Conservation (phyloP, 2,113 vertebrate genomes). For the Podiceps cristatus region DNA sequence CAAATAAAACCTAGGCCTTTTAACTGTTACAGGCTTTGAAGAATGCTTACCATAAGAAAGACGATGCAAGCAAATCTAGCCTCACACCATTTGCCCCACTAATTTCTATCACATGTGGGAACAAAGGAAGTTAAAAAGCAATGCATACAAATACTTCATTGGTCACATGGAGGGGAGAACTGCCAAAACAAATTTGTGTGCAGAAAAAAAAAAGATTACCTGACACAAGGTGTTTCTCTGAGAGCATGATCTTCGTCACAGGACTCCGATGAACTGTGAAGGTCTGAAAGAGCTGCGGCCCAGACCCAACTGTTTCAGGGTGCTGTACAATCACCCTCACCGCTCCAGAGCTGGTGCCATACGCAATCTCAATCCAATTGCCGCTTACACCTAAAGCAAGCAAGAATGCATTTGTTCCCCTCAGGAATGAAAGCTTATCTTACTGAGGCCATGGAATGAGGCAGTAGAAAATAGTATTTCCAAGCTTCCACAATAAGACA, state of each 20-base stretch:
- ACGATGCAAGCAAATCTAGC: neutral
- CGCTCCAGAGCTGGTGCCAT: constrained; percentile 94
- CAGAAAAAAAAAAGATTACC: constrained; percentile 72
- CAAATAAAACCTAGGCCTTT: constrained; percentile 11
- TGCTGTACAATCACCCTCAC: constrained; percentile 97
- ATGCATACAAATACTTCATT: neutral
- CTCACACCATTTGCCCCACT: neutral
- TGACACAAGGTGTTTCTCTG: constrained; percentile 96
- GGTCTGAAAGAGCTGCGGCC: constrained; percentile 96
- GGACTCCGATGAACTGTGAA: constrained; percentile 97
- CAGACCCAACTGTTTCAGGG: constrained; percentile 94
- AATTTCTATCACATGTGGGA: neutral
- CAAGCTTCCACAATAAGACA: neutral
- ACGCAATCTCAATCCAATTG: constrained; percentile 98
- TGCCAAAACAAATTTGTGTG: neutral
- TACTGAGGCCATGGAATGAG: neutral
- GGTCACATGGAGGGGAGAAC: neutral
- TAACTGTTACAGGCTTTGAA: neutral
- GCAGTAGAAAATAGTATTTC: neutral
- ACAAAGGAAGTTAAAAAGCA: neutral
- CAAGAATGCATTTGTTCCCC: neutral
- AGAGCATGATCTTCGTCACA: constrained; percentile 97
- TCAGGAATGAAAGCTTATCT: neutral
- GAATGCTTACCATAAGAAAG: neutral
- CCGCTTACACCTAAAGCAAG: constrained; percentile 88